These are phyloP conservation scores for Pollenia labialis DNA, from an alignment of 2,888 invertebrate genomes.

Conservation along the genomic window DNA sequence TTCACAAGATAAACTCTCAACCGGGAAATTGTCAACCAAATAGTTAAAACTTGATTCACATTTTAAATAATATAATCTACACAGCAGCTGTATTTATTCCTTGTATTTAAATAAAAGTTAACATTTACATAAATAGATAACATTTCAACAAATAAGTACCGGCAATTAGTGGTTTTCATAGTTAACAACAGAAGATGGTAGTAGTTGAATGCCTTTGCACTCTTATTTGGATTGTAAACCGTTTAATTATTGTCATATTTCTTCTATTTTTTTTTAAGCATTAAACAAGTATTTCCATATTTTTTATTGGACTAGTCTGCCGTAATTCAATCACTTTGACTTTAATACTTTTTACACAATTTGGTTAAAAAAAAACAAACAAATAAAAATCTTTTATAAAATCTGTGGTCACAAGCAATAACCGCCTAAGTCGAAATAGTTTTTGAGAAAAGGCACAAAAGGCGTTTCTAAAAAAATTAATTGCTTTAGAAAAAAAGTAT, in stretches of 20 bases:
- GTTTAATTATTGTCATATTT: slow-evolving; percentile 5
- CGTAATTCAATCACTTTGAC: slow-evolving; percentile 56
- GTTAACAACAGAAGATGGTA: not conserved
- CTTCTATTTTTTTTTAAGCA: slow-evolving; percentile 4
- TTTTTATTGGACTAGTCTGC: slow-evolving; percentile 8
- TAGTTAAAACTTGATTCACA: slow-evolving; percentile 17
- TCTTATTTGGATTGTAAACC: not conserved
- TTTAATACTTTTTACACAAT: slow-evolving; percentile 34
- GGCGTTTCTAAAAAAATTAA: too few relatives aligned
- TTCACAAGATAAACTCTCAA: slow-evolving; percentile 10
- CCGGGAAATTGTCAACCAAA: slow-evolving; percentile 4
- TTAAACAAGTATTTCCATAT: slow-evolving; percentile 13
- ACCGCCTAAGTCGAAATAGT: too few relatives aligned
- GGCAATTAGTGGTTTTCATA: not conserved
- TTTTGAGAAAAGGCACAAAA: too few relatives aligned
- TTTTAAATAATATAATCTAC: slow-evolving; percentile 7
- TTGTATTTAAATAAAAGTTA: slow-evolving; percentile 1
- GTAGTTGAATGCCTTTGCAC: not conserved
- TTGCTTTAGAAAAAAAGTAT: too few relatives aligned
- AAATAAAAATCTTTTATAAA: slow-evolving; percentile 46
- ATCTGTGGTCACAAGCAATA: too few relatives aligned
- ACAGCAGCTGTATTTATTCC: slow-evolving; percentile 14
- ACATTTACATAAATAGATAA: slow-evolving; percentile 5
- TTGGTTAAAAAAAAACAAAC: not conserved
- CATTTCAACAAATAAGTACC: not conserved